phyloP scores from a whole-genome alignment of 2,797 vertebrate genomes.

The Hippopotamyrus pictus region DNA sequence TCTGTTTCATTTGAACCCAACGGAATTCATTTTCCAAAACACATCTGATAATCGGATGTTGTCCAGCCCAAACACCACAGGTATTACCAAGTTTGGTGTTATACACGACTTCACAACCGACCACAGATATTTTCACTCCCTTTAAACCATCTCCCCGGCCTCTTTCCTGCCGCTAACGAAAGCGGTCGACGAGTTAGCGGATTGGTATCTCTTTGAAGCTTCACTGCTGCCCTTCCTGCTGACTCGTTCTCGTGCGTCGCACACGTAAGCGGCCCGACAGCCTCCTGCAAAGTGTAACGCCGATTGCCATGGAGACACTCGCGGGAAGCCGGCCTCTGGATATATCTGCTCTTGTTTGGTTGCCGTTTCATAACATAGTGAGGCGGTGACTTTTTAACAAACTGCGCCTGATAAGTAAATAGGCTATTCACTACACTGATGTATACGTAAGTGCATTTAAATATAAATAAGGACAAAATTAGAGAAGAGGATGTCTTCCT shows the following conservation, averaged over 20 bases:
- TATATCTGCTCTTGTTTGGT: constrained; percentile 1
- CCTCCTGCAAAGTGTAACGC: constrained; percentile 29
- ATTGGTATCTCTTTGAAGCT: background rate
- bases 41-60: background rate
- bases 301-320: constrained; percentile 33
- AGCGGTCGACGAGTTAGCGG: background rate
- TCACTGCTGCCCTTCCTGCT: background rate
- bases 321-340: constrained; percentile 29
- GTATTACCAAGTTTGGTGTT: background rate
- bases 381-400: background rate
- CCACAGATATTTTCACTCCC: background rate
- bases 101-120: background rate
- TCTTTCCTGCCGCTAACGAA: background rate
- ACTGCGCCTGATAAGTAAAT: background rate
- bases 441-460: background rate
- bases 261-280: background rate
- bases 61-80: background rate
- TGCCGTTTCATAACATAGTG: background rate
- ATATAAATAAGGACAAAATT: background rate
- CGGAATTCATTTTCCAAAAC: background rate
- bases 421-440: background rate
- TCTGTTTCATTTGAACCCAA: background rate
- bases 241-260: background rate
- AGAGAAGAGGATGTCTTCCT: background rate
- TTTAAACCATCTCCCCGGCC: background rate